Conservation (phyloP, 2,113 vertebrate species). For the Syngnathus floridae region DNA sequence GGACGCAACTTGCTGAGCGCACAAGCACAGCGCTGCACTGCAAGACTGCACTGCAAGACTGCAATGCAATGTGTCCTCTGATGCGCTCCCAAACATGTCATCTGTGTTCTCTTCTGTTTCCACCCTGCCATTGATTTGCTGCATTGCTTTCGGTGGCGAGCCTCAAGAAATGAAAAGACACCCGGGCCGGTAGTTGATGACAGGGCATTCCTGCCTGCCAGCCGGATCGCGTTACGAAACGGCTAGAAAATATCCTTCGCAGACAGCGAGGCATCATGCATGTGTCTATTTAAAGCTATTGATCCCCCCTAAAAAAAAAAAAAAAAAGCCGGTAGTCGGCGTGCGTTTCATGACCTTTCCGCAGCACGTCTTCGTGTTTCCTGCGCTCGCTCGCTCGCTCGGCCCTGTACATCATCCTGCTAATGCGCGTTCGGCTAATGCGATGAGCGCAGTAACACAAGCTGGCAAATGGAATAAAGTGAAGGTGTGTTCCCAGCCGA, state of each 20-base stretch:
- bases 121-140: slow-evolving; percentile 53
- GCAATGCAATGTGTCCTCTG: background rate
- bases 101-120: slow-evolving; percentile 22
- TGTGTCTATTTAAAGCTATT: slow-evolving; percentile 66
- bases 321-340: slow-evolving; percentile 10
- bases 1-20: background rate
- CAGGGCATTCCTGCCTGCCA: slow-evolving; percentile 25
- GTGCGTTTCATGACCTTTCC: slow-evolving; percentile 60
- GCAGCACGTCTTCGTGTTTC: slow-evolving; percentile 60
- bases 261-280: slow-evolving; percentile 32
- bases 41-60: background rate
- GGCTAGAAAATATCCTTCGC: slow-evolving; percentile 26
- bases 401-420: slow-evolving; percentile 46
- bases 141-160: slow-evolving; percentile 49
- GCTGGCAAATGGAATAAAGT: slow-evolving; percentile 40
- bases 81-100: background rate
- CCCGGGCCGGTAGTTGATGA: slow-evolving; percentile 30
- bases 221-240: slow-evolving; percentile 46
- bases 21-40: background rate
- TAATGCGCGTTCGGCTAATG: slow-evolving; percentile 52
- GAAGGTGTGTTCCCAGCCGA: slow-evolving; percentile 41
- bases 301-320: slow-evolving; percentile 32
- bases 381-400: slow-evolving; percentile 12
- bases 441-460: slow-evolving; percentile 55
- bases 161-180: background rate